Evolutionary conservation across 2,888 invertebrate species (phyloP), one percentile per base, ranked within the genome.

Genomic region (Zaprionus bogoriensis): DNA sequence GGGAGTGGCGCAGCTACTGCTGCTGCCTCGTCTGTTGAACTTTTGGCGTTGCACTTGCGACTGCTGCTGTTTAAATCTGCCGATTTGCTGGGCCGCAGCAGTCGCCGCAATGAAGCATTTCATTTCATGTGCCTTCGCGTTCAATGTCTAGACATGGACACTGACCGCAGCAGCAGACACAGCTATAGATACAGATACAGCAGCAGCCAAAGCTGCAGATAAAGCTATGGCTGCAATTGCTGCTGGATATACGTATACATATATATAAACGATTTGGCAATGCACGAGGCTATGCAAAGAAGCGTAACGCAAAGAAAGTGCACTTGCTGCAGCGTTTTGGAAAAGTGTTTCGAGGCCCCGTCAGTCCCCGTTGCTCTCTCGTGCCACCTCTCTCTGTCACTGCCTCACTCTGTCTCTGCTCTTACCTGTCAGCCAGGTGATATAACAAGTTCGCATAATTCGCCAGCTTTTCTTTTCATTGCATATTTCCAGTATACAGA

Each of bases 271-370:
- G 71, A 71, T 80, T 80, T 81, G 77, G 76, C 74, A 78, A 78
- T 81, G 81, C 78, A 71, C 64, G 71, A 45, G 54, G 27, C 73
- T 59, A 82, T 66, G 82, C 85, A 82, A 85, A 85, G 83, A 85
- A 85, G 82, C 82, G 85, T 83, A 82, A 85, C 82, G 82, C 80
- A 76, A 82, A 82, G 82, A 82, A 82, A 82, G 82, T 82, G 74
- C 76, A 78, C 25, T 46, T 57, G 62, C 48, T 55, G 54, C 63
- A 39, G 64, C 42, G n/a, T 51, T 62, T 67, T 53, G 23, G 38
- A 58, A 77, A 69, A 75, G 68, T 65, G 71, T 77, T 77, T 74
- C n/a, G 58, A 75, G 68, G 61, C 61, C 59, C 55, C 61, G 54
- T 58, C 59, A 57, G 71, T 5, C n/a, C 36, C 51, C 60, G 14